Base-by-base conservation (phyloP, 2,888 invertebrate species). In the Drepana falcataria region DNA sequence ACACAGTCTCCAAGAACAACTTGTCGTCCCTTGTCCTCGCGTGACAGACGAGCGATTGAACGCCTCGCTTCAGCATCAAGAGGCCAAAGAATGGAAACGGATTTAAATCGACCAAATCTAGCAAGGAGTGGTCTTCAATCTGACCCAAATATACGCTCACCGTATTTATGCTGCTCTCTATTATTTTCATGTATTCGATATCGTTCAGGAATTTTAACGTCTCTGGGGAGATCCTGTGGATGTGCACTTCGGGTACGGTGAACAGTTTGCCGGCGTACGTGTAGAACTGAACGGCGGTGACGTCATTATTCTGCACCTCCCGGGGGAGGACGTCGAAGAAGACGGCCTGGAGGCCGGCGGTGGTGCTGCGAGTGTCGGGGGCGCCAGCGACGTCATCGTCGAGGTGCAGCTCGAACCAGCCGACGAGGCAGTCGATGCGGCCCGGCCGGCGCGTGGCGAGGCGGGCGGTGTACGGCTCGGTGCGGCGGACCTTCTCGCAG, bases 401-500 rank as follows among this genome's bases (percentile, higher is more conserved):
- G 40, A 95, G 78, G 68, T 93, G 76, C 54, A 95, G 81, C 65
- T 93, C 92, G 73, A 95, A 95, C 94, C 94, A 95, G 49, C 93
- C 86, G 3, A 92, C 92, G 49, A 95, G 77, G 33, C 58, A 47
- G 44, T 65, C 53, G 0, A 68, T 56, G 51, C 68, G 64, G 1
- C 59, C 55, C 21, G 61, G 49, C 4, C 55, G 37, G 21, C n/a
- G 49, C 4, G 49, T 49, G 2, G 35, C 53, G 1, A 59, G 6
- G 34, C 9, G 3, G 5, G 47, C 52, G 7, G 49, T 47, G 41
- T 49, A 41, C 2, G 40, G 35, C 2, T 41, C 48, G 2, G 6
- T 35, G 4, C 49, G 48, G 6, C 48, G 33, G 2, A 55, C 9
- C 33, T 49, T 59, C 6, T 47, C 21, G 4, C 21, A 40, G 35